phyloP scores from a whole-genome alignment of 2,797 vertebrate genomes.

The Siniperca undulata region DNA sequence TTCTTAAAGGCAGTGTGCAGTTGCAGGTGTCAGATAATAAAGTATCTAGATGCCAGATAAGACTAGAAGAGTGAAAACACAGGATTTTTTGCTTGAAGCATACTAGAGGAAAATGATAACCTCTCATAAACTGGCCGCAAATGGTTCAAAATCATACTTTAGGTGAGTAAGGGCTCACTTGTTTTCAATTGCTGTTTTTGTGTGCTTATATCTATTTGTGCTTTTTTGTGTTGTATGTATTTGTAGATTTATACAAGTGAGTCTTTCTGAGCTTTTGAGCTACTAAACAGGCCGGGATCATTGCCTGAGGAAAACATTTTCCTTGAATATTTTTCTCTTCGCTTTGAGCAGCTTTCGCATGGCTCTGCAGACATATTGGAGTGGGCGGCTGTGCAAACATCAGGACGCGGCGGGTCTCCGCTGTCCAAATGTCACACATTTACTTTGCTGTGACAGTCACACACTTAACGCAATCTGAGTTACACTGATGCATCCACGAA shows the following conservation, averaged over 20 bases:
- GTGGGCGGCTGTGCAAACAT: conserved; percentile 75
- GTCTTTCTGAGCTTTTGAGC: conserved; percentile 36
- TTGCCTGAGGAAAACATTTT: conserved; percentile 46
- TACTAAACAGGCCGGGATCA: conserved; percentile 40
- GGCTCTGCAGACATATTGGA: conserved; percentile 70
- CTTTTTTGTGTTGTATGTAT: conserved; percentile 21
- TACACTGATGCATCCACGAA: conserved; percentile 47
- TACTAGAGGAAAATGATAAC: conserved; percentile 35
- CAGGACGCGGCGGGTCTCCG: conserved; percentile 64
- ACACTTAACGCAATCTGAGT: conserved; percentile 57
- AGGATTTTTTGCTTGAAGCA: conserved; percentile 27
- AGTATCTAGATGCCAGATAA: conserved; percentile 57
- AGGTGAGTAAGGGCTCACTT: conserved; percentile 6
- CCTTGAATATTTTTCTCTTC: conserved; percentile 46
- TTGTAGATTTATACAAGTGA: conserved; percentile 31
- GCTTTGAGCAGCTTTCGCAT: conserved; percentile 46
- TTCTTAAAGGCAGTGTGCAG: conserved; percentile 32
- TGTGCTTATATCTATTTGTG: conserved; percentile 12
- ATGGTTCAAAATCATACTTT: conserved; percentile 32
- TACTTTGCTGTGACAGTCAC: conserved; percentile 62
- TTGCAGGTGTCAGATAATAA: conserved; percentile 66
- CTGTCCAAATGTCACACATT: conserved; percentile 73
- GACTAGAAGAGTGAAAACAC: conserved; percentile 35
- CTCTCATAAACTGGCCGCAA: conserved; percentile 11
- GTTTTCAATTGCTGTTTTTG: conserved; percentile 8